Evolutionary conservation across 2,113 vertebrate genomes (phyloP), one percentile per base, ranked within the genome.

Genomic region (Eudyptes chrysolophus): DNA sequence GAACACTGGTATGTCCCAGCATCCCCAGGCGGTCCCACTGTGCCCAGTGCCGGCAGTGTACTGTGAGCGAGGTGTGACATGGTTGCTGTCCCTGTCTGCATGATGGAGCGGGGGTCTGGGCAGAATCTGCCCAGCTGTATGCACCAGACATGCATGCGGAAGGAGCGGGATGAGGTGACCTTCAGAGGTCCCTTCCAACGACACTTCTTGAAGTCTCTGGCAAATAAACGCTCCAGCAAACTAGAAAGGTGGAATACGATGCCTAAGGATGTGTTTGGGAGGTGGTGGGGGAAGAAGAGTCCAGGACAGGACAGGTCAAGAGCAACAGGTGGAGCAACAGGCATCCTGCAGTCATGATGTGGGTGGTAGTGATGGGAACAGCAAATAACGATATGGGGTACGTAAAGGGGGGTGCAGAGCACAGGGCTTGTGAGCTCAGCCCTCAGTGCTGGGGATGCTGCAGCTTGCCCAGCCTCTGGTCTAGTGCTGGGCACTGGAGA

Each of bases 31-130:
- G 60, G 30, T 30, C 36, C 26, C 46, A 11, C 46, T n/a, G 36
- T 42, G 52, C 65, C 54, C 55, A 46, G n/a, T 20, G 55, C 26
- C 85, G 62, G 62, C 66, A 14, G 18, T 7, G 51, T 22, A 4
- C 21, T 2, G 0, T 4, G 18, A 62, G 26, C 5, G 5, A 34
- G 51, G 48, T 5, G 3, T 40, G 84, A 16, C 42, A 9, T 3
- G 26, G 20, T 7, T 48, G 40, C 57, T 86, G 61, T 57, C 34
- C 48, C 16, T 27, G 26, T 9, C 71, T 68, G 40, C 42, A 4
- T 2, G 60, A 13, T 5, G 27, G 29, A 42, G 2, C 0, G 8
- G 25, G 40, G 4, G 11, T 44, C 26, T 74, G 75, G 61, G 55
- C 62, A 91, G 62, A 64, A 48, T 29, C 21, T 40, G 44, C 27